Base-by-base conservation (phyloP, 2,797 vertebrate genomes). In the Neosilurus mollespiculum region DNA sequence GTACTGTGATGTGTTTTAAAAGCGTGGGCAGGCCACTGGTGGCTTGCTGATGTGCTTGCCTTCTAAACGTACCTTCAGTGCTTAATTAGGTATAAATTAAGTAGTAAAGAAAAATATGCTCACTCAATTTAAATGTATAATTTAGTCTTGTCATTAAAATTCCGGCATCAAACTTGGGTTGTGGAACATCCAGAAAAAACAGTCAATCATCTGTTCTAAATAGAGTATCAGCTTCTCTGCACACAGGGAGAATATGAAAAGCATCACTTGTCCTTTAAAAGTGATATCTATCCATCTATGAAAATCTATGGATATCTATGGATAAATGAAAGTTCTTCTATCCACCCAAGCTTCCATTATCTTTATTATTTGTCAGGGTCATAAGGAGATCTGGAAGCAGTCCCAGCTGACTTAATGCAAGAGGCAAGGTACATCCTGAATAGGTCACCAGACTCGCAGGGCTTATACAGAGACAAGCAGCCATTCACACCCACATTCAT, bases 81-180 rank as follows among this genome's bases (percentile, higher is more conserved):
- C 83, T 75, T 80, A 84, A 84, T 84, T 49, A 80, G 22, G 51
- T 84, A 80, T 73, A 66, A 73, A 80, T 80, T 84, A 84, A 84
- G 51, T 59, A 11, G 49, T 83, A 24, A 64, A 34, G 24, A 54
- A 54, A 54, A 26, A 73, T 65, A 49, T 24, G 37, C 20, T 54
- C 12, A 43, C 22, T 79, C 65, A 37, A 53, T 53, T 71, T 72
- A 64, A 64, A 53, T 71, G 18, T 78, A 71, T 59, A 59, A 49
- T 37, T 59, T 22, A 49, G 34, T 24, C 53, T 24, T 70, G 53
- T 78, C 15, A 69, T 30, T 22, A 49, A 37, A 67, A 83, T 26
- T 49, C n/a, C 26, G 34, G 11, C 81, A 69, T 69, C 54, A 61
- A 69, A 77, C 18, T 61, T n/a, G 34, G 14, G 10, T 37, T 22